Conservation (phyloP, 2,113 vertebrate genomes). For the Pongo abelii region DNA sequence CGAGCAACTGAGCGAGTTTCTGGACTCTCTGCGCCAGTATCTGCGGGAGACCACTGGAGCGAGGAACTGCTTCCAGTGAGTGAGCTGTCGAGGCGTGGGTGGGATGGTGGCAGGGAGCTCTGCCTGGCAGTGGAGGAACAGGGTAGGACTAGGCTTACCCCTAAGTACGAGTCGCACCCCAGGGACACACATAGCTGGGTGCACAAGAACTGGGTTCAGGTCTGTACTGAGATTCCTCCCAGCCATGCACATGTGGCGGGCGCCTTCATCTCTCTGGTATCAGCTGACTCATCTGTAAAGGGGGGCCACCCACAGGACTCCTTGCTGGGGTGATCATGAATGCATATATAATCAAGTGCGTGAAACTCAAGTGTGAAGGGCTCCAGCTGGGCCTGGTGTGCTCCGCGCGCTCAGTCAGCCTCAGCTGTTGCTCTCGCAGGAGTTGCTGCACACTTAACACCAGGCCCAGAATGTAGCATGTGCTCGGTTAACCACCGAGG, state of each 20-base stretch:
- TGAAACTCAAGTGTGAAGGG: neutral
- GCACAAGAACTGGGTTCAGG: fast-evolving
- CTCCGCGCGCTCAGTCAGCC: fast-evolving
- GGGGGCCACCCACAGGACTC: neutral
- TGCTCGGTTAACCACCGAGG: neutral
- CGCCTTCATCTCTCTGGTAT: neutral
- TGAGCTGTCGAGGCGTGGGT: neutral
- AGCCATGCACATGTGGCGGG: fast-evolving
- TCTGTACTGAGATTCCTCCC: neutral
- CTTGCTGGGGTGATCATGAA: neutral
- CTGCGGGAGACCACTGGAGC: slow-evolving; percentile 92
- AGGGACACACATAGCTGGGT: fast-evolving
- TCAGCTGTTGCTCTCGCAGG: too few species aligned
- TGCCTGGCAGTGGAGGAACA: fast-evolving
- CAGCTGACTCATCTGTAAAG: neutral
- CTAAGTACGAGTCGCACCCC: fast-evolving
- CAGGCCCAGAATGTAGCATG: neutral
- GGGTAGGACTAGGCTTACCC: neutral
- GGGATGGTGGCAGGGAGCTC: fast-evolving
- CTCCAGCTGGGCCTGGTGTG: neutral
- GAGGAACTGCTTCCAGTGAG: slow-evolving; percentile 96
- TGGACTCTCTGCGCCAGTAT: slow-evolving; percentile 95
- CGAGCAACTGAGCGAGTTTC: slow-evolving; percentile 93
- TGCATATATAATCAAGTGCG: neutral
- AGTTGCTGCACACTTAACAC: fast-evolving